A percentile compares a stretch with the other conserved stretches of the same genome.
Conservation (phyloP, 2,888 invertebrate species). For the Agrotis exclamationis region DNA sequence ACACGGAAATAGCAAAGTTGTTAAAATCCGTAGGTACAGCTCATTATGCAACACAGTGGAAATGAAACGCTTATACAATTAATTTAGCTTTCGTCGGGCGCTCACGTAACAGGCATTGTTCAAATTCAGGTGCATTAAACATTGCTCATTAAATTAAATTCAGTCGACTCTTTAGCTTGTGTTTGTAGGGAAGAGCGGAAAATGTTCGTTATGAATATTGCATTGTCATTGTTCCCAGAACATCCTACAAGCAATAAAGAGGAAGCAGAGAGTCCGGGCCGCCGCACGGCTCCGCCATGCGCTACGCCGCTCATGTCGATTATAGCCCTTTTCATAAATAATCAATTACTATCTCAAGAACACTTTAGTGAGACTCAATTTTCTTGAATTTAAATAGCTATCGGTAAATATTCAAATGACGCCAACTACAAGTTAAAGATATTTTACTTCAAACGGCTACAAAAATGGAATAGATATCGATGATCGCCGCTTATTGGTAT, state of each 20-base stretch:
- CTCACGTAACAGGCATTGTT: slow-evolving; percentile 36
- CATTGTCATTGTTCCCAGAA: slow-evolving; percentile 24
- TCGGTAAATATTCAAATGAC: slow-evolving; percentile 39
- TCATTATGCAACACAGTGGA: slow-evolving; percentile 30
- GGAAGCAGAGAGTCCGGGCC: slow-evolving; percentile 2
- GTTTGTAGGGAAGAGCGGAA: slow-evolving; percentile 20
- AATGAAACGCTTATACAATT: slow-evolving; percentile 46
- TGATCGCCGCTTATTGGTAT: slow-evolving; percentile 45
- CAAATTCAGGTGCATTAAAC: slow-evolving; percentile 32
- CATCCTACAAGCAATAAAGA: slow-evolving; percentile 28
- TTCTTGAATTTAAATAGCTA: slow-evolving; percentile 30
- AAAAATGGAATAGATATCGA: slow-evolving; percentile 30
- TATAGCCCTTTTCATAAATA: slow-evolving; percentile 41
- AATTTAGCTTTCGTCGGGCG: slow-evolving; percentile 33
- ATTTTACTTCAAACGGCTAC: slow-evolving; percentile 41
- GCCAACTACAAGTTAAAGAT: slow-evolving; percentile 19
- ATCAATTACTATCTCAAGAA: slow-evolving; percentile 40
- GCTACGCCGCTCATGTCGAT: slow-evolving; percentile 20
- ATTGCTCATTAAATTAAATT: slow-evolving; percentile 34
- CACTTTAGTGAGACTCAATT: slow-evolving; percentile 29
- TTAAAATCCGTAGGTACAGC: slow-evolving; percentile 3
- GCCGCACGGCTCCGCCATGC: neutral
- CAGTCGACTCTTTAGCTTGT: slow-evolving; percentile 27
- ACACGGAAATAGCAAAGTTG: slow-evolving; percentile 33
- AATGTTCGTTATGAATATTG: slow-evolving; percentile 41